phyloP scores from a whole-genome alignment of 30 jellyfish, hydroid and myxozoan genomes.

The Hydra vulgaris region DNA sequence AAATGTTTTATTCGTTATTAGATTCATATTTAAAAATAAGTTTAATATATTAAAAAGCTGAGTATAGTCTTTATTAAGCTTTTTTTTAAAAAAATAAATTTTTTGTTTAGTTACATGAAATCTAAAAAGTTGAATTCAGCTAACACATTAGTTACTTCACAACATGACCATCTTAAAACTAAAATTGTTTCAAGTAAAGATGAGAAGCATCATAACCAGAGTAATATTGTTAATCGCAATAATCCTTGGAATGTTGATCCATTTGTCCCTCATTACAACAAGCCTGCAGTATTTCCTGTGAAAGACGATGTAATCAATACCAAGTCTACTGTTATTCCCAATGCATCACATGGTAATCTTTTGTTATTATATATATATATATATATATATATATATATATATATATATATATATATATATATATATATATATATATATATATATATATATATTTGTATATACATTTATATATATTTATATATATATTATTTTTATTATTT shows the following conservation, averaged over 20 bases:
- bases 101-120: conserved; percentile 18
- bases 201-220: conserved; percentile 8
- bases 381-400: too few species aligned
- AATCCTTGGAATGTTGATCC: conserved; percentile 43
- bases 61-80: too few species aligned
- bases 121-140: conserved; percentile 3
- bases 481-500: too few species aligned
- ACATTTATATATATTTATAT: too few species aligned
- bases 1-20: too few species aligned
- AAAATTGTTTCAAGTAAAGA: not conserved
- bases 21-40: too few species aligned
- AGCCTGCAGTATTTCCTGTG: conserved; percentile 5
- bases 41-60: too few species aligned
- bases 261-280: conserved; percentile 25
- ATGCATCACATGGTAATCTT: not conserved
- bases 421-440: too few species aligned
- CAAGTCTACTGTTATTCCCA: not conserved
- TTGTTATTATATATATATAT: not conserved
- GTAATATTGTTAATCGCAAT: not conserved
- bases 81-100: too few species aligned
- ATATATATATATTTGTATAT: too few species aligned
- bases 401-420: too few species aligned
- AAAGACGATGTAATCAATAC: not conserved
- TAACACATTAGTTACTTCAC: not conserved
- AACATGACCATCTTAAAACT: not conserved